Evolutionary conservation across 2,888 invertebrate species (phyloP).

Genomic region (Rotaria macrura): DNA sequence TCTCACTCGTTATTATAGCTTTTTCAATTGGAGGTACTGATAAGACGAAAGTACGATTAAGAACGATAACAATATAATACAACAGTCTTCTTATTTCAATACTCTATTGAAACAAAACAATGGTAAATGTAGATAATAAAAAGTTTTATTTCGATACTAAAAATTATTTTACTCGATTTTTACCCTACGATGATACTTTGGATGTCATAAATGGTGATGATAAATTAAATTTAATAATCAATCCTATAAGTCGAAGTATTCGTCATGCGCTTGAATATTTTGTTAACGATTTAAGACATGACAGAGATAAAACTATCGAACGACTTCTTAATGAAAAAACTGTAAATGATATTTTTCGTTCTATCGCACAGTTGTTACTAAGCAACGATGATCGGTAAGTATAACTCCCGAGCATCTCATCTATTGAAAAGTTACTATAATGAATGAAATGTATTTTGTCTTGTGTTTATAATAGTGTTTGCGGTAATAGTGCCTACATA

Average conservation of each 20-base stretch:
- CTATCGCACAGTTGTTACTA: slow-evolving; percentile 43
- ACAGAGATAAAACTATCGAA: slow-evolving; percentile 44
- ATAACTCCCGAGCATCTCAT: not conserved
- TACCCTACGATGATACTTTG: not conserved
- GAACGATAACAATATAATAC: not conserved
- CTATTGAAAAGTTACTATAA: no score
- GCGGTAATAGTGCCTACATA: slow-evolving; percentile 49
- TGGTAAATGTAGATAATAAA: not conserved
- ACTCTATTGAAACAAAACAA: not conserved
- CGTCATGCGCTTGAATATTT: slow-evolving; percentile 43
- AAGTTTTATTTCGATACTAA: not conserved
- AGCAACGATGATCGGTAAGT: slow-evolving; percentile 43
- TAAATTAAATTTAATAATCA: not conserved
- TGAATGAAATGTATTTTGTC: slow-evolving; percentile 6
- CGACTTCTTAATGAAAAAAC: slow-evolving; percentile 46
- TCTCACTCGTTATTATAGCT: not conserved
- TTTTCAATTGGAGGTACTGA: not conserved
- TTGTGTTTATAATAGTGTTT: slow-evolving; percentile 41
- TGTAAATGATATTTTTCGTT: slow-evolving; percentile 48
- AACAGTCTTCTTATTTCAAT: not conserved
- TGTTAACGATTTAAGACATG: slow-evolving; percentile 47
- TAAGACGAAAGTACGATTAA: not conserved
- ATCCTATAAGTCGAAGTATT: not conserved
- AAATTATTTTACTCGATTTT: not conserved
- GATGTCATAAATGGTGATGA: not conserved